A percentile compares a stretch with the other conserved stretches of the same genome.
phyloP scores from a whole-genome alignment of 1,140 invertebrate species.

The Pseudomyrmex concolor region DNA sequence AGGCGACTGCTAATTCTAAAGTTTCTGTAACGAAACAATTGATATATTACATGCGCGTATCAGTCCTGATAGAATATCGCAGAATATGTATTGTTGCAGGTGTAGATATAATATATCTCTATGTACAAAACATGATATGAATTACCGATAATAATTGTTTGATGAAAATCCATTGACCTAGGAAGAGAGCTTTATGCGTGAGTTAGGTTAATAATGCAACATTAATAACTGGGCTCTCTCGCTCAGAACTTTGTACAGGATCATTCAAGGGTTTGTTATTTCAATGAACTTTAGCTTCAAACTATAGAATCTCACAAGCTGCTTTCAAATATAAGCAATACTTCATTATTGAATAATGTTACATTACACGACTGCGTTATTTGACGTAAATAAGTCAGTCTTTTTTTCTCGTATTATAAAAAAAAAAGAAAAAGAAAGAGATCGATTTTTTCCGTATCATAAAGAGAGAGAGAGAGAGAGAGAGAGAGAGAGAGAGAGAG shows the following conservation, averaged over 20 bases:
- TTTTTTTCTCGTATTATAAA: neutral
- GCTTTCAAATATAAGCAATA: neutral
- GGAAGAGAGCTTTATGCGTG: constrained; percentile 41
- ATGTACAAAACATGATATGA: constrained; percentile 47
- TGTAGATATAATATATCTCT: constrained; percentile 49
- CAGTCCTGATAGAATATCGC: constrained; percentile 16
- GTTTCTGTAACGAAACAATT: constrained; percentile 42
- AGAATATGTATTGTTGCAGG: neutral
- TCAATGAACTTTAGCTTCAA: neutral
- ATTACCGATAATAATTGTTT: constrained; percentile 60
- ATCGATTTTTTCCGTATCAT: neutral
- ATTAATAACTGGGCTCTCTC: constrained; percentile 7
- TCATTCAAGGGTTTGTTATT: constrained; percentile 38
- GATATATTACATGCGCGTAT: constrained; percentile 32
- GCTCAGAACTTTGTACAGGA: constrained; percentile 25
- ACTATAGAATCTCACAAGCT: neutral
- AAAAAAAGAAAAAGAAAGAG: neutral
- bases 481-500: too few species aligned
- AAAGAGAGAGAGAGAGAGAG: neutral
- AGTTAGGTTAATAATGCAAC: constrained; percentile 47
- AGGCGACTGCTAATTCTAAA: constrained; percentile 36
- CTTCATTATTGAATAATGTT: neutral
- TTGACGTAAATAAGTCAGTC: constrained; percentile 5
- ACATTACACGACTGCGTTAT: neutral
- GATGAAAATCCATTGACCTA: constrained; percentile 45